Conservation (phyloP, 2,888 invertebrate genomes). For the Allygus modestus region DNA sequence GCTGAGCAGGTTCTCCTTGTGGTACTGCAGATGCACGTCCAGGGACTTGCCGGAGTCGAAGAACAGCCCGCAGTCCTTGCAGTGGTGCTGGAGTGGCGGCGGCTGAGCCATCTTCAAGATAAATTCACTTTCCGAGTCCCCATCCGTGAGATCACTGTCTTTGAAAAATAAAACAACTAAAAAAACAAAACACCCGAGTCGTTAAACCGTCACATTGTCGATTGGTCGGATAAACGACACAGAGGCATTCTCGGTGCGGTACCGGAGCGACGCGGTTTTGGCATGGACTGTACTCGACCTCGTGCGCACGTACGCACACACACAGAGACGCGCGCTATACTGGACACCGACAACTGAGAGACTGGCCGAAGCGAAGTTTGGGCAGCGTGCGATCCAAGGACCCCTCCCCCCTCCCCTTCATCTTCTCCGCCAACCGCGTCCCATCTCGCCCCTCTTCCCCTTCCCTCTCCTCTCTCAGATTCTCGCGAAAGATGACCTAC, state of each 20-base stretch:
- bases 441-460: constrained; percentile 44
- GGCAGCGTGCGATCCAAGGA: constrained; percentile 54
- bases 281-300: constrained; percentile 56
- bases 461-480: constrained; percentile 38
- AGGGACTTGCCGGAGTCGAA: constrained; percentile 87
- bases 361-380: constrained; percentile 47
- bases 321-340: constrained; percentile 46
- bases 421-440: constrained; percentile 62
- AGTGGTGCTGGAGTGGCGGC: constrained; percentile 76
- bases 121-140: constrained; percentile 13
- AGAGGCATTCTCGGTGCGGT: constrained; percentile 5
- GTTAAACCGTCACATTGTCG: constrained; percentile 57
- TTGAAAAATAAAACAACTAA: constrained; percentile 62
- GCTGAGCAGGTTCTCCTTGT: constrained; percentile 85
- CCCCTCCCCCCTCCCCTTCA: constrained; percentile 36
- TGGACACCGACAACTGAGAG: constrained; percentile 34
- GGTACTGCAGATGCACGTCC: constrained; percentile 88
- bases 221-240: constrained; percentile 12
- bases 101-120: constrained; percentile 50
- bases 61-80: constrained; percentile 86
- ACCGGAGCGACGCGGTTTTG: constrained; percentile 41
- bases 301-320: constrained; percentile 59
- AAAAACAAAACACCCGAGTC: constrained; percentile 59
- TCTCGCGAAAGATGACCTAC: constrained; percentile 63
- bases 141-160: constrained; percentile 55